Conservation (phyloP, 2,888 invertebrate species). For the Thera britannica region DNA sequence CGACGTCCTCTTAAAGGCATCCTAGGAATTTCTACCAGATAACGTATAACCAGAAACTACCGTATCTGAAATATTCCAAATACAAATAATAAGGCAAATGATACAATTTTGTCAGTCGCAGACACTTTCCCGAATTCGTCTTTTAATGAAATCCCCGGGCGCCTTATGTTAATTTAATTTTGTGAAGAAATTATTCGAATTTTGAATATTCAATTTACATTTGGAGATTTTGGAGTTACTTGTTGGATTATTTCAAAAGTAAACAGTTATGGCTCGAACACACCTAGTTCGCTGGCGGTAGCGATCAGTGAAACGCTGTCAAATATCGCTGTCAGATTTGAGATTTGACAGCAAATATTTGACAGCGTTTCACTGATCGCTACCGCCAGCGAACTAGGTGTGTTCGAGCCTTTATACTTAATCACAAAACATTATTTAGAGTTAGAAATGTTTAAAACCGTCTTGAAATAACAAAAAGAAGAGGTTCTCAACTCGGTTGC, state of each 20-base stretch:
- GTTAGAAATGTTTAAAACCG: too few relatives aligned
- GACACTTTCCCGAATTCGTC: conserved; percentile 32
- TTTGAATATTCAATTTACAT: conserved; percentile 37
- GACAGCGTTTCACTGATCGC: too few relatives aligned
- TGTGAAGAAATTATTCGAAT: conserved; percentile 39
- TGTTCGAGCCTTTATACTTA: too few relatives aligned
- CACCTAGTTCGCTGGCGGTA: too few relatives aligned
- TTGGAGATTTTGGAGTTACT: conserved; percentile 21
- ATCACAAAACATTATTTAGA: too few relatives aligned
- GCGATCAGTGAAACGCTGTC: too few relatives aligned
- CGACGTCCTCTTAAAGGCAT: conserved; percentile 48
- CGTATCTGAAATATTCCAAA: conserved; percentile 65
- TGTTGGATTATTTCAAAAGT: conserved; percentile 15
- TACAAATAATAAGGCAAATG: conserved; percentile 59
- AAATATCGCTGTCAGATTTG: too few relatives aligned
- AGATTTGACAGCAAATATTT: too few relatives aligned
- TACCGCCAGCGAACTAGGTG: too few relatives aligned
- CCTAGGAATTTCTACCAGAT: conserved; percentile 54
- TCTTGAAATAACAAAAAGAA: too few relatives aligned
- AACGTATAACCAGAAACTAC: conserved; percentile 44
- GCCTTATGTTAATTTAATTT: conserved; percentile 41
- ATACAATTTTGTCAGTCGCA: conserved; percentile 41
- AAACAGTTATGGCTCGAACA: too few relatives aligned
- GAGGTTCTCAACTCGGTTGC: too few relatives aligned
- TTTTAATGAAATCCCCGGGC: conserved; percentile 40